phyloP scores from a whole-genome alignment of 2,888 invertebrate species.

The Agrochola macilenta region DNA sequence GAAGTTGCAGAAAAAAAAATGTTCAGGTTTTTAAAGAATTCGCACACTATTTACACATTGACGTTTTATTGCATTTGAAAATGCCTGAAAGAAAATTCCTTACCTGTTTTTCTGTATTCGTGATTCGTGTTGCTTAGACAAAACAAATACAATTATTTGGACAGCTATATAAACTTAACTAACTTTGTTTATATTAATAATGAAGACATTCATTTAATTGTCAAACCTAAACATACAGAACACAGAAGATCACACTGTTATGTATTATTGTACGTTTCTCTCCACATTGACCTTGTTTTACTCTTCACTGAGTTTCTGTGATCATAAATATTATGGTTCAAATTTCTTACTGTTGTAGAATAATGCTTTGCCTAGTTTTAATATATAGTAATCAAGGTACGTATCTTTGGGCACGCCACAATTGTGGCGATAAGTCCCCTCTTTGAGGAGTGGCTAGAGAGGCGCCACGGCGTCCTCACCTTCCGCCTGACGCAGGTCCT shows the following conservation, averaged over 20 bases:
- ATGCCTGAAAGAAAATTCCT: not conserved
- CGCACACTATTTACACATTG: too few species aligned
- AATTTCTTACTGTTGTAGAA: slow-evolving; percentile 6
- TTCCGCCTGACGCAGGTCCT: too few species aligned
- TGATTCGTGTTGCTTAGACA: not conserved
- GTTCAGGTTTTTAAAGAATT: not conserved
- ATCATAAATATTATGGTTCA: slow-evolving; percentile 54
- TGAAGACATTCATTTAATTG: not conserved
- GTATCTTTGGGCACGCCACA: too few species aligned
- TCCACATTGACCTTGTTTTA: slow-evolving; percentile 56
- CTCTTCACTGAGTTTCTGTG: slow-evolving; percentile 25
- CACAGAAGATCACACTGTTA: slow-evolving; percentile 58
- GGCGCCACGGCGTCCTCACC: too few species aligned
- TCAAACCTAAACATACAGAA: slow-evolving; percentile 17
- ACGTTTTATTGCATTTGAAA: not conserved
- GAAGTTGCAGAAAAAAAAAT: not conserved
- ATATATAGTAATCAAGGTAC: not conserved
- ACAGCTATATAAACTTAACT: not conserved
- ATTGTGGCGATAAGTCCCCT: too few species aligned
- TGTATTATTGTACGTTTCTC: slow-evolving; percentile 36
- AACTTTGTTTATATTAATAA: not conserved
- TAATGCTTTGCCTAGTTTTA: not conserved
- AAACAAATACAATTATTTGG: not conserved
- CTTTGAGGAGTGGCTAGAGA: too few species aligned
- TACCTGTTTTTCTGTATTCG: too few species aligned